A percentile compares a stretch with the other conserved stretches of the same genome.
Evolutionary conservation across 2,797 vertebrate species (phyloP).

Genomic region (Sebastes wilsoni): DNA sequence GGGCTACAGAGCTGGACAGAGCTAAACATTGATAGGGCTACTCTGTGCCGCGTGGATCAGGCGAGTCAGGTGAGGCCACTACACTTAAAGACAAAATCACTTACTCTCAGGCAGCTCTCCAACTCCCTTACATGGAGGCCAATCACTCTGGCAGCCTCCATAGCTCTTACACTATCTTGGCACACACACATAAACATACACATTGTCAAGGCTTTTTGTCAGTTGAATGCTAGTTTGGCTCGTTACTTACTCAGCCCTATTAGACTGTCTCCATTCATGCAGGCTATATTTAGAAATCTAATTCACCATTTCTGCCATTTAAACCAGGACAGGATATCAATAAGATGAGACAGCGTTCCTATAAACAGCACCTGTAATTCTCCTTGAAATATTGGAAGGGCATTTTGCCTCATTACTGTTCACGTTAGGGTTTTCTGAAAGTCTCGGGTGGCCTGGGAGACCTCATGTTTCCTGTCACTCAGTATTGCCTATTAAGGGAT

Average conservation of each 20-base stretch:
- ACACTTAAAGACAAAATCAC: slow-evolving; percentile 23
- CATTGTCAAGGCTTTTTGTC: slow-evolving; percentile 6
- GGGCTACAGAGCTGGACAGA: not conserved
- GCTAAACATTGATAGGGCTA: not conserved
- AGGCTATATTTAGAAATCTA: slow-evolving; percentile 63
- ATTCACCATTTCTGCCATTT: slow-evolving; percentile 58
- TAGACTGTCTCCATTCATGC: slow-evolving; percentile 38
- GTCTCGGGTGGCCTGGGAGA: not conserved
- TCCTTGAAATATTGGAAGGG: slow-evolving; percentile 48
- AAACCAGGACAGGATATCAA: slow-evolving; percentile 60
- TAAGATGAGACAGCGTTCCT: slow-evolving; percentile 29
- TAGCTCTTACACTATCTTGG: slow-evolving; percentile 40
- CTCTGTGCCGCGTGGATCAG: not conserved
- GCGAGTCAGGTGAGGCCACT: not conserved
- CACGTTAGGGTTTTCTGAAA: not conserved
- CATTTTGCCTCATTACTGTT: slow-evolving; percentile 2
- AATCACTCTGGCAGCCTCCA: slow-evolving; percentile 42
- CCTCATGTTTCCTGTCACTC: not conserved
- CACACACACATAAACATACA: slow-evolving; percentile 26
- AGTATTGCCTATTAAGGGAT: not conserved
- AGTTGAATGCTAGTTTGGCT: slow-evolving; percentile 28
- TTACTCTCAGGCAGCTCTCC: slow-evolving; percentile 35
- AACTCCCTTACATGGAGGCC: slow-evolving; percentile 49
- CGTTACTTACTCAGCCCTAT: slow-evolving; percentile 16
- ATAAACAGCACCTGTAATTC: slow-evolving; percentile 55